Percentiles rank a stretch among this genome's conserved stretches.
These are phyloP conservation scores for Polydesmus complanatus DNA, from an alignment of 2,888 invertebrate genomes.

Conservation along the genomic window DNA sequence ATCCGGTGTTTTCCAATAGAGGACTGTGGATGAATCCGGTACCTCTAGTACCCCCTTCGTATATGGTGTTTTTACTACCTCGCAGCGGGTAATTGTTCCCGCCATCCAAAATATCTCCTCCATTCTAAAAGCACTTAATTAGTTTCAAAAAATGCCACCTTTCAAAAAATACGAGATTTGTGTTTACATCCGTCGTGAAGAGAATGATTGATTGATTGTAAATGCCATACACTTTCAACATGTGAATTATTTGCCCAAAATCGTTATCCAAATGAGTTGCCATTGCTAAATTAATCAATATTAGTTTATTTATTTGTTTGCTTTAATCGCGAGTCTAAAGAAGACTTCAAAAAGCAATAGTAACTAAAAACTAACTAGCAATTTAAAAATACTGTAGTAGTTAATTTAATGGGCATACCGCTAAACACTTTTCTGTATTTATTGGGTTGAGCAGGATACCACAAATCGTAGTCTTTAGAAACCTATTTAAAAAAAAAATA, in stretches of 20 bases:
- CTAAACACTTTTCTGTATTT: neutral
- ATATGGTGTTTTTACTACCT: constrained; percentile 13
- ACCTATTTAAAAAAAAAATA: neutral
- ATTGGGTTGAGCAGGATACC: neutral
- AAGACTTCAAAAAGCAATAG: too few relatives aligned
- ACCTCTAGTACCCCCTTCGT: constrained; percentile 13
- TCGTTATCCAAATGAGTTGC: constrained; percentile 10
- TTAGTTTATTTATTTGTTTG: neutral
- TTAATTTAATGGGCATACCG: neutral
- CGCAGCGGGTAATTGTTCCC: constrained; percentile 13
- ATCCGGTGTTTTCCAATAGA: constrained; percentile 12
- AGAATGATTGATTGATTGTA: constrained; percentile 9
- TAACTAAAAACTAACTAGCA: too few relatives aligned
- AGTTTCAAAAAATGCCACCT: neutral
- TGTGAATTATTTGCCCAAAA: constrained; percentile 1
- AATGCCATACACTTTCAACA: constrained; percentile 8
- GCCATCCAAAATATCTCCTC: constrained; percentile 9
- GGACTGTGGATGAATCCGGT: constrained; percentile 13
- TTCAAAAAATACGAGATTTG: neutral
- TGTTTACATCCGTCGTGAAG: constrained; percentile 8
- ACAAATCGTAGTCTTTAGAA: neutral
- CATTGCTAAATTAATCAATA: constrained; percentile 4
- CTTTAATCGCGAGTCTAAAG: neutral
- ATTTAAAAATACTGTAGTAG: too few relatives aligned
- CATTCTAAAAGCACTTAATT: constrained; percentile 1